Percentiles rank a stretch among this genome's conserved stretches.
These are phyloP conservation scores for Tenthredo mesomela DNA, from an alignment of 2,888 invertebrate genomes.

Conservation along the genomic window DNA sequence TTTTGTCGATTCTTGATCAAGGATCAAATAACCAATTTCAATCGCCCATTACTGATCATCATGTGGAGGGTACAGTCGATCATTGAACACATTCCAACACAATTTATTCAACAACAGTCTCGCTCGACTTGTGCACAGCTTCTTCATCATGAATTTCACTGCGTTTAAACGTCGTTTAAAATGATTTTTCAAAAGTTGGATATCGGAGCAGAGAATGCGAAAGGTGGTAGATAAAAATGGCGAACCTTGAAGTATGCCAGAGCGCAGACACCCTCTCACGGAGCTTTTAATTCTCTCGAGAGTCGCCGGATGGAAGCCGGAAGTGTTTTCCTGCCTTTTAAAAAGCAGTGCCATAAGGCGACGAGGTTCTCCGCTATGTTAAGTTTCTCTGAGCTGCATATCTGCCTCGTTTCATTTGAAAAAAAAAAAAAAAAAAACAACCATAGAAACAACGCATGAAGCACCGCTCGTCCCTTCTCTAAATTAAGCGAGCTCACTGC, in stretches of 20 bases:
- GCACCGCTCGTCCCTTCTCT: not conserved
- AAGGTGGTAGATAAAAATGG: not conserved
- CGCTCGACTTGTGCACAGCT: not conserved
- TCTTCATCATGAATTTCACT: not conserved
- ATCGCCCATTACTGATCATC: not conserved
- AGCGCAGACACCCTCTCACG: not conserved
- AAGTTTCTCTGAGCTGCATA: not conserved
- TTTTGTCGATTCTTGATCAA: not conserved
- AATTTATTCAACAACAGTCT: not conserved
- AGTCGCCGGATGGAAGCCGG: conserved; percentile 32
- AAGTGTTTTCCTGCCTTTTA: conserved; percentile 32
- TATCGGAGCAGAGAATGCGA: not conserved
- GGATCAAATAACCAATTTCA: not conserved
- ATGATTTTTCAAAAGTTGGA: not conserved
- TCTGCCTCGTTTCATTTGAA: not conserved
- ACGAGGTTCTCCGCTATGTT: not conserved
- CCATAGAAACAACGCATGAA: not conserved
- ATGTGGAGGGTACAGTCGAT: not conserved
- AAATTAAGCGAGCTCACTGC: conserved; percentile 6
- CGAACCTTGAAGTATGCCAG: not conserved
- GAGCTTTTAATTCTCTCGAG: conserved; percentile 32
- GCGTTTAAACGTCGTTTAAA: not conserved
- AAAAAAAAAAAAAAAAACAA: not conserved
- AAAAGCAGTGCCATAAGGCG: conserved; percentile 22
- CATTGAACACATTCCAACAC: not conserved